Evolutionary conservation across 2,113 vertebrate genomes (phyloP), one percentile per base, ranked within the genome.

Genomic region (Toxotes chatareus): DNA sequence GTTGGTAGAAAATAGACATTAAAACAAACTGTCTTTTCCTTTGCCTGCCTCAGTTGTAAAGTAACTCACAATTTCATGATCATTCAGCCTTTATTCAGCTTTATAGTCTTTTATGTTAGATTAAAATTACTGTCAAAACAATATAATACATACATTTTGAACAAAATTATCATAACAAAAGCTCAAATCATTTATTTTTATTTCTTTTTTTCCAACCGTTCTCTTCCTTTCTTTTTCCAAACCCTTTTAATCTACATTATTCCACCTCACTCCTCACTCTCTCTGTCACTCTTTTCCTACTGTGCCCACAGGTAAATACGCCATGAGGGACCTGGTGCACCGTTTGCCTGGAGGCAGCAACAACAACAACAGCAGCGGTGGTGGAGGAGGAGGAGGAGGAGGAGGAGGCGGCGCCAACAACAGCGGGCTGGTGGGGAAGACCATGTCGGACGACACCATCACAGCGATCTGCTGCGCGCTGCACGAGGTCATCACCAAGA

Each of bases 401-500:
- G 82, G 84, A 0, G 87, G 80, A 0, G 95, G 96, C 87, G 96
- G 95, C 86, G 73, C 73, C 82, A 90, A 88, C 87, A 79, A 86
- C 79, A 80, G 79, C 49, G 13, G 10, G 46, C 86, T 93, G 73
- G 68, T 93, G 0, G 96, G 96, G 91, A 98, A 98, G 96, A 95
- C 97, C 94, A 99, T 99, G 97, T 98, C 97, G 0, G 97, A 99
- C 47, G 97, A 98, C 94, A 99, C 97, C 7, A 95, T 98, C 86
- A 98, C 98, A 12, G 98, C 97, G 0, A 96, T 99, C 92, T 99
- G 98, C 95, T 99, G 98, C 83, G 97, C 98, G 16, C 94, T 99
- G 83, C 97, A 99, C 1, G 98, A 99, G 94, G 97, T 99, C 93
- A 98, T 99, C 93, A 99, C 97, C 90, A 98, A 98, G 95, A 99